Evolutionary conservation across 2,888 invertebrate genomes (phyloP).

Genomic region (Iselma pallidipennis): DNA sequence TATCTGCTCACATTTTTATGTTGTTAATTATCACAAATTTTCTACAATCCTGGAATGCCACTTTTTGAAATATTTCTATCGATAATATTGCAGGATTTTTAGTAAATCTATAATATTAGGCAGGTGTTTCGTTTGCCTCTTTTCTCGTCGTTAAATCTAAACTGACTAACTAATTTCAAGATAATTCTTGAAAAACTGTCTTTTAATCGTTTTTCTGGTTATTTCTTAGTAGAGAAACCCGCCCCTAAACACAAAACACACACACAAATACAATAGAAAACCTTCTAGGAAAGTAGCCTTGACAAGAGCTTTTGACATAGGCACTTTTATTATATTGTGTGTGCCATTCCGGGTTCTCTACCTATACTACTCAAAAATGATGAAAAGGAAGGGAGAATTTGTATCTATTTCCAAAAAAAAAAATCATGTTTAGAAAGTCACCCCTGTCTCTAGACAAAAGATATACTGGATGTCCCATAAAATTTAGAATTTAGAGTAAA

Average conservation of each 20-base stretch:
- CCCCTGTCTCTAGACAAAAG: neutral
- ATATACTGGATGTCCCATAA: neutral
- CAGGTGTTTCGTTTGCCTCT: neutral
- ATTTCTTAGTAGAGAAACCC: neutral
- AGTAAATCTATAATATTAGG: too few species aligned
- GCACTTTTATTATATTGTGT: neutral
- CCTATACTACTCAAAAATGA: neutral
- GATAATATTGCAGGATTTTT: neutral
- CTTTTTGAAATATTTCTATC: neutral
- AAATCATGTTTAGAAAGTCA: neutral
- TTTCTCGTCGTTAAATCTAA: constrained; percentile 12
- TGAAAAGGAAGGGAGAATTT: too few species aligned
- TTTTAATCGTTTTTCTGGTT: neutral
- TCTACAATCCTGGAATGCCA: too few species aligned
- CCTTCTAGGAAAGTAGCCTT: constrained; percentile 20
- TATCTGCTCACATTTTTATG: too few species aligned
- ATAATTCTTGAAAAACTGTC: neutral
- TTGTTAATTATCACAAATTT: too few species aligned
- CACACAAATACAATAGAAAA: constrained; percentile 25
- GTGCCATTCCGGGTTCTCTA: neutral
- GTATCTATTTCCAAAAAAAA: neutral
- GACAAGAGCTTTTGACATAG: neutral
- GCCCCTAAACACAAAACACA: constrained; percentile 16
- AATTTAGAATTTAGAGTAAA: neutral
- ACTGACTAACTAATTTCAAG: constrained; percentile 2